Evolutionary conservation across 37 sponge, comb jelly and placozoan genomes (phyloP), one percentile per base, ranked within the genome.

Genomic region (Amphimedon queenslandica): DNA sequence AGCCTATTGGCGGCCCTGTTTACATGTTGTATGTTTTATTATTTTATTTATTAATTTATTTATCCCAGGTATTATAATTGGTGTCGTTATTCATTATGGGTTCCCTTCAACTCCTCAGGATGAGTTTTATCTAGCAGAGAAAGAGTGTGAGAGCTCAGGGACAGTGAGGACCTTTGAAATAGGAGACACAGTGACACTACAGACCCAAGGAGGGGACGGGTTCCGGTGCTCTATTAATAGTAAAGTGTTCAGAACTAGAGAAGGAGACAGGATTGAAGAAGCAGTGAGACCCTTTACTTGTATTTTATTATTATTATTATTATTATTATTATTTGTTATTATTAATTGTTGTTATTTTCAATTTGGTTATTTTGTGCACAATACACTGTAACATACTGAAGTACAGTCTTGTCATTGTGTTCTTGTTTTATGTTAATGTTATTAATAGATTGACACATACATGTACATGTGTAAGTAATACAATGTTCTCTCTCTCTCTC

Each of bases 251-350:
- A 57, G 16, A 57, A 56, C 65, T 55, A 21, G n/a, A 1, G 42
- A 72, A 1, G 82, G 82, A 58, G 77, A 81, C 32, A 57, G 33
- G 28, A 67, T 87, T 37, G 64, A 79, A 32, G 41, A 69, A 30
- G 53, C 87, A 10, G 87, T 87, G 42, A 80, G 73, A 51, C 53
- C 18, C n/a, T 3, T 70, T 39, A 13, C 41, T 6, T 43, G 28
- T 41, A 11, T 34, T 35, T 21, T 5, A 6, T 18, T 21, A 35
- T 11, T 43, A 11, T 33, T 6, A 13, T 21, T 53, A 13, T 23
- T 2, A 18, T 29, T 18, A 42, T 70, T 34, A 23, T n/a, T 41
- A 37, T 36, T 38, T 47, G 13, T 13, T 47, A 47, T 13, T 18
- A 18, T 47, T 47, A 13, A 13, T 47, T 47, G 51, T 13, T 47